Evolutionary conservation across 1,140 invertebrate species (phyloP).

Genomic region (Bombus balteatus): DNA sequence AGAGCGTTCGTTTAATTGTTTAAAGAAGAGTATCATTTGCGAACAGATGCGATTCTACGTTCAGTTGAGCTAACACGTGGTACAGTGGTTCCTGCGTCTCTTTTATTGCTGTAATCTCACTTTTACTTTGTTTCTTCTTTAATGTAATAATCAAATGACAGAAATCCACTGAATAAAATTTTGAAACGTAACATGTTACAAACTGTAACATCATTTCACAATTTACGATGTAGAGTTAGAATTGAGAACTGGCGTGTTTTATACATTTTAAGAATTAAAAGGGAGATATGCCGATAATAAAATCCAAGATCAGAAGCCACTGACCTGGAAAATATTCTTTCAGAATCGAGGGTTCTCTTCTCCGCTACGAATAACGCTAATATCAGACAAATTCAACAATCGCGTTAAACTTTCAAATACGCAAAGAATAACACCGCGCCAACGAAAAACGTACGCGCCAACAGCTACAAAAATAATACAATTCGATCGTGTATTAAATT

Average conservation of each 20-base stretch:
- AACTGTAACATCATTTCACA: background rate
- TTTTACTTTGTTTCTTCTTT: background rate
- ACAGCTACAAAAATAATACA: conserved; percentile 40
- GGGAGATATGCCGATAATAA: too few species aligned
- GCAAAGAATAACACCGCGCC: conserved; percentile 26
- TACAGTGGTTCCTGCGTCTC: conserved; percentile 17
- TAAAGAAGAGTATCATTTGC: conserved; percentile 51
- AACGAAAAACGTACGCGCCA: background rate
- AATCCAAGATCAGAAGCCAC: conserved; percentile 9
- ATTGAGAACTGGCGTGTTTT: background rate
- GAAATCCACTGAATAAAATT: background rate
- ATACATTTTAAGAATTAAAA: background rate
- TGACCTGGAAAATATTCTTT: background rate
- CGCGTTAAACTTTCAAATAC: conserved; percentile 40
- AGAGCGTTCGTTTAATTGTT: conserved; percentile 12
- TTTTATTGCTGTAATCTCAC: background rate
- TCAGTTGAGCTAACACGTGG: background rate
- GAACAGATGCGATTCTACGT: conserved; percentile 20
- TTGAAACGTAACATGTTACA: background rate
- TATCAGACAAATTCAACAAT: conserved; percentile 42
- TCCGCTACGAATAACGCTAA: background rate
- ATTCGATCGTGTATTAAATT: background rate
- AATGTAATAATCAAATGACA: background rate
- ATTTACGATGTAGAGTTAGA: background rate
- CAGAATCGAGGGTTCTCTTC: background rate